phyloP scores from a whole-genome alignment of 2,888 invertebrate species.

The Mesoligia furuncula region DNA sequence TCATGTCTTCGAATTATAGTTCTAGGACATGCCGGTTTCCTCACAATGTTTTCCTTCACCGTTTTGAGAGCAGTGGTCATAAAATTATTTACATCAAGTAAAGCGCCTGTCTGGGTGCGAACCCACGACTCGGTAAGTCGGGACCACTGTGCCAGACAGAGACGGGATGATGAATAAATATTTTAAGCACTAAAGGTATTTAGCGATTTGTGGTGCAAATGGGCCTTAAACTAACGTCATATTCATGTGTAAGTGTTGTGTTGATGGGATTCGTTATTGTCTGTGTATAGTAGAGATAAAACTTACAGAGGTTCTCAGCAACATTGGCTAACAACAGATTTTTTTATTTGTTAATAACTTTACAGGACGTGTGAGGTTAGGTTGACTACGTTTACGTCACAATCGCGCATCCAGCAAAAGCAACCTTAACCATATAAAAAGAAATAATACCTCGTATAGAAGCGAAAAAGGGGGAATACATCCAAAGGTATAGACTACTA shows the following conservation, averaged over 20 bases:
- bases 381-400: background rate
- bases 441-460: background rate
- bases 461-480: background rate
- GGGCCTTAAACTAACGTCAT: background rate
- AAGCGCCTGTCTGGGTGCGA: background rate
- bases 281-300: background rate
- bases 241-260: background rate
- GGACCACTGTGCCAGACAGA: background rate
- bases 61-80: too few species aligned
- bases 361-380: background rate
- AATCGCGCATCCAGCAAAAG: slow-evolving; percentile 2
- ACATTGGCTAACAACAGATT: background rate
- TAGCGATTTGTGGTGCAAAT: background rate
- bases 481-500: background rate
- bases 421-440: background rate
- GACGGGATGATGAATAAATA: background rate
- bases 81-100: background rate
- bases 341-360: background rate
- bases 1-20: background rate
- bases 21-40: background rate
- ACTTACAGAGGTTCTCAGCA: background rate
- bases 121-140: background rate
- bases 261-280: background rate
- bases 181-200: background rate
- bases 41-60: background rate